A percentile compares a stretch with the other conserved stretches of the same genome.
Conservation (phyloP, 2,113 vertebrate genomes). For the Nerophis ophidion region DNA sequence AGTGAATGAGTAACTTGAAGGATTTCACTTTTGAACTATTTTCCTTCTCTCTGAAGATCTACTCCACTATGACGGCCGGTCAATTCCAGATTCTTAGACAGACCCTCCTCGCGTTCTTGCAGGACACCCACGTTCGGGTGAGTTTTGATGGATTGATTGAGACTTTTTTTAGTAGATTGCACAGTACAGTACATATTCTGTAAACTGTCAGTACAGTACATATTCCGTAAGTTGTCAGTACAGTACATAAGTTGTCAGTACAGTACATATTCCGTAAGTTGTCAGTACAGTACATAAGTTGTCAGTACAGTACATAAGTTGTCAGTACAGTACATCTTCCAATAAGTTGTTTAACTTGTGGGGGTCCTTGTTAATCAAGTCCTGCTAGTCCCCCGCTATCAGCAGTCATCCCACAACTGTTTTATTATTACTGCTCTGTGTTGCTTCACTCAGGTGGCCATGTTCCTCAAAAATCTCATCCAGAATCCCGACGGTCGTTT, state of each 20-base stretch:
- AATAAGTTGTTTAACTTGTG: too few relatives aligned
- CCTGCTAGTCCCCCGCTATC: background rate
- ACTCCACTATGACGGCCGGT: slow-evolving; percentile 72
- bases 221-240: too few relatives aligned
- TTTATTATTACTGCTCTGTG: background rate
- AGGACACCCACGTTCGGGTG: slow-evolving; percentile 88
- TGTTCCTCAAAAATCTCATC: slow-evolving; percentile 85
- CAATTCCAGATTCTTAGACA: slow-evolving; percentile 92
- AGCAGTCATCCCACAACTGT: background rate
- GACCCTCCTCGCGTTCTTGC: slow-evolving; percentile 85
- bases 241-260: too few relatives aligned
- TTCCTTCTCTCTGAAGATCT: slow-evolving; percentile 61
- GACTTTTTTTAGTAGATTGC: too few relatives aligned
- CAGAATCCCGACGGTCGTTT: slow-evolving; percentile 89
- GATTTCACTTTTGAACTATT: background rate
- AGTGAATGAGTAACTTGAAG: too few relatives aligned
- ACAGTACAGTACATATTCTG: too few relatives aligned
- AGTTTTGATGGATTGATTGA: slow-evolving; percentile 42
- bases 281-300: too few relatives aligned
- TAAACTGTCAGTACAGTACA: too few relatives aligned
- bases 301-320: too few relatives aligned
- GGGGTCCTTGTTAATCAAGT: too few relatives aligned
- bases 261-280: too few relatives aligned
- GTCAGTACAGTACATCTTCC: too few relatives aligned
- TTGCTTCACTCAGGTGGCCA: slow-evolving; percentile 76